phyloP scores from a whole-genome alignment of 2,888 invertebrate genomes.

The Cryptocheilus praepositus region DNA sequence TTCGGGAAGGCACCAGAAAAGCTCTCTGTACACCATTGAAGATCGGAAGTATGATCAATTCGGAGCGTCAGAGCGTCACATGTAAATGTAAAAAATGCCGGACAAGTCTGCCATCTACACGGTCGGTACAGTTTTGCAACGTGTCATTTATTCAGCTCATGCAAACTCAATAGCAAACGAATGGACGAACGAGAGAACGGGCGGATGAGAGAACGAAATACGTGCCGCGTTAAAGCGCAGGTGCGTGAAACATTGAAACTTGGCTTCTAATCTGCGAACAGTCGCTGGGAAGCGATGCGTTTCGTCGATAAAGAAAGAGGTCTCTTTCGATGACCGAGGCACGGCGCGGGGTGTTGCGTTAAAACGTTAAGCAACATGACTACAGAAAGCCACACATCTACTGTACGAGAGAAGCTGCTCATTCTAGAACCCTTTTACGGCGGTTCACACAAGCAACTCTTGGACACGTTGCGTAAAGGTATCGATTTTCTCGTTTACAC shows the following conservation, averaged over 20 bases:
- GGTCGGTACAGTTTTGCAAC: too few relatives aligned
- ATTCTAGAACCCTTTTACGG: slow-evolving; percentile 6
- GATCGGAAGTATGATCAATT: too few relatives aligned
- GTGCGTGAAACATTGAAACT: slow-evolving; percentile 4
- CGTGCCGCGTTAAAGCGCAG: not conserved
- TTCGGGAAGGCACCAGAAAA: too few relatives aligned
- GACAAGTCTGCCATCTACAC: too few relatives aligned
- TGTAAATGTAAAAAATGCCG: too few relatives aligned
- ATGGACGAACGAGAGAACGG: not conserved
- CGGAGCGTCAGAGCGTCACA: too few relatives aligned
- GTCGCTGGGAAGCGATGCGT: not conserved
- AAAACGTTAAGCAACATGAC: too few relatives aligned
- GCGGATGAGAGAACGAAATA: not conserved
- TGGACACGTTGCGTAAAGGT: slow-evolving; percentile 9
- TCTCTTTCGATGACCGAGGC: not conserved
- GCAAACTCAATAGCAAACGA: too few relatives aligned
- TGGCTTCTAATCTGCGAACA: not conserved
- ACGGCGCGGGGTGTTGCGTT: too few relatives aligned
- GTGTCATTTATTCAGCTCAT: too few relatives aligned
- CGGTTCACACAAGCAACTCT: slow-evolving; percentile 2
- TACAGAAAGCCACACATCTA: too few relatives aligned
- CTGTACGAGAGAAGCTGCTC: not conserved
- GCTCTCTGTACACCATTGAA: too few relatives aligned
- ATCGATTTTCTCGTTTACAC: slow-evolving; percentile 2
- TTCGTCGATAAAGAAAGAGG: slow-evolving; percentile 1